These are phyloP conservation scores for Megaptera novaeangliae DNA, from an alignment of 2,113 vertebrate genomes.

Conservation along the genomic window DNA sequence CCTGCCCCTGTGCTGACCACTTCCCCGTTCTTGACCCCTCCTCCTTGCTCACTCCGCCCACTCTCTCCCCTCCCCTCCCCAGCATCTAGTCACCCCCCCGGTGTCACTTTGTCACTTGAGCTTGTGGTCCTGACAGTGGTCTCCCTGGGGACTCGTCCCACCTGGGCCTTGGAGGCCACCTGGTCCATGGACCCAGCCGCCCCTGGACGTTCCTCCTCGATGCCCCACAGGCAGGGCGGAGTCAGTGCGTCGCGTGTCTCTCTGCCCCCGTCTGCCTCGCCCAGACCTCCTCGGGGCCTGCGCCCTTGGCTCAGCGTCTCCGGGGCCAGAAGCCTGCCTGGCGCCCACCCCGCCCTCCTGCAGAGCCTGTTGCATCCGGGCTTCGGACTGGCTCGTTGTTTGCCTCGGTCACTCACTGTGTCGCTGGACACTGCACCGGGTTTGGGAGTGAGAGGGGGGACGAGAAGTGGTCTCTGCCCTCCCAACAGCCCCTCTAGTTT, in stretches of 20 bases:
- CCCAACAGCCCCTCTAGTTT: background rate
- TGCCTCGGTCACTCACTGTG: rapidly evolving
- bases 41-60: rapidly evolving
- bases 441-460: rapidly evolving
- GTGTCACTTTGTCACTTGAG: background rate
- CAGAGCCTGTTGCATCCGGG: rapidly evolving
- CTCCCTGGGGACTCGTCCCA: rapidly evolving
- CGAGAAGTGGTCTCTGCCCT: rapidly evolving
- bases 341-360: rapidly evolving
- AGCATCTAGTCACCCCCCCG: rapidly evolving
- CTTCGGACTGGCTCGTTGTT: rapidly evolving
- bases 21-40: too few species aligned
- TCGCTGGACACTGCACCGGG: rapidly evolving
- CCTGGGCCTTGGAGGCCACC: background rate
- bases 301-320: rapidly evolving
- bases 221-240: rapidly evolving
- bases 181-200: background rate
- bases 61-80: background rate
- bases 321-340: rapidly evolving
- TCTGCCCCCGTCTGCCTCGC: rapidly evolving
- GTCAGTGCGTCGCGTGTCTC: background rate
- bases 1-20: rapidly evolving
- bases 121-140: rapidly evolving
- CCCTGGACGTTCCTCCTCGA: rapidly evolving
- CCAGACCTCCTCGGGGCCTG: background rate